Evolutionary conservation across 1,140 invertebrate species (phyloP).

Genomic region (Thaumatotibia leucotreta): DNA sequence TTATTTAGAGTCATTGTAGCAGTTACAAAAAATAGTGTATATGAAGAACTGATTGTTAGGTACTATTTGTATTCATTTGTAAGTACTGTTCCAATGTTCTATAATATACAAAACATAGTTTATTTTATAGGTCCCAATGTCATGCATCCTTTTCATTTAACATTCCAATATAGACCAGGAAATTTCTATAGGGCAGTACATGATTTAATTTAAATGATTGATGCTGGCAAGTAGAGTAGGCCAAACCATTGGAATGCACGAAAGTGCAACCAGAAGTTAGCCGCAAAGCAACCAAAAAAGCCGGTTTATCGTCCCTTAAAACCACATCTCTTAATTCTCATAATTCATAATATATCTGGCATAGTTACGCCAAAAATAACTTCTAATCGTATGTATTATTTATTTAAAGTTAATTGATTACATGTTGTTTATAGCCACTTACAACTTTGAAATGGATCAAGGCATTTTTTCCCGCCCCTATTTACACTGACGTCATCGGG

Average conservation of each 20-base stretch:
- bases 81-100: no score
- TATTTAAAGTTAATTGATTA: neutral
- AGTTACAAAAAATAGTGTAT: no score
- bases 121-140: no score
- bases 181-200: neutral
- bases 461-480: neutral
- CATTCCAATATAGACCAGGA: neutral
- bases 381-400: neutral
- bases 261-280: neutral
- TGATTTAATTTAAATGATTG: neutral
- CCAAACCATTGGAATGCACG: neutral
- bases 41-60: neutral
- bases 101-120: no score
- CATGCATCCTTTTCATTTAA: neutral
- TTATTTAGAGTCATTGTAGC: no score
- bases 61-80: neutral
- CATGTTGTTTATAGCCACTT: neutral
- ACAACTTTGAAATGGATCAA: neutral
- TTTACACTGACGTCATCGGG: constrained; percentile 31
- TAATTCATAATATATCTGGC: neutral
- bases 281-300: neutral
- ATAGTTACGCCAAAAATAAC: neutral
- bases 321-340: neutral
- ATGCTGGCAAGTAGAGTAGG: neutral
- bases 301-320: neutral